Conservation (phyloP, 2,888 invertebrate species). For the Auanema sp. region DNA sequence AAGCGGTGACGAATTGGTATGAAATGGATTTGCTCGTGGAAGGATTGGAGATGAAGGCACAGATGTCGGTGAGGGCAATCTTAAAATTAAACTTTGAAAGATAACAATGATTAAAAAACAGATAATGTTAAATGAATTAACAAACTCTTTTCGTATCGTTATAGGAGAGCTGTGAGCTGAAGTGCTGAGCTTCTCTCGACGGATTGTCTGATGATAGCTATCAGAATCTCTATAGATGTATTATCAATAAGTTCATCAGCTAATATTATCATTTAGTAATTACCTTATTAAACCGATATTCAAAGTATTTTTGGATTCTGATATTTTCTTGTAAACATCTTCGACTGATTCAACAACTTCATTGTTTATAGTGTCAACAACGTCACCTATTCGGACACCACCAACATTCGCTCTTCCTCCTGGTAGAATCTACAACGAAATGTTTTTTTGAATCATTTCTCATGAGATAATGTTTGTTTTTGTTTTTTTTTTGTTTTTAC, state of each 20-base stretch:
- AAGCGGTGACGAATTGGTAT: conserved; percentile 2
- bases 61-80: conserved; percentile 2
- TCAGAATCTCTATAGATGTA: neutral
- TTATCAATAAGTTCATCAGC: neutral
- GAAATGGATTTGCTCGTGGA: conserved; percentile 13
- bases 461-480: too few species aligned
- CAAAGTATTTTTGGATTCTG: conserved; percentile 7
- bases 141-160: conserved; percentile 1
- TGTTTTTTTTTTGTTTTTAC: neutral
- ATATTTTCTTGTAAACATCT: conserved; percentile 12
- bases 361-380: conserved; percentile 8
- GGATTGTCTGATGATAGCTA: conserved; percentile 11
- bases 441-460: too few species aligned
- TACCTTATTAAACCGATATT: neutral
- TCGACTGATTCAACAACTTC: neutral
- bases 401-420: conserved; percentile 15
- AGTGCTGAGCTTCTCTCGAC: conserved; percentile 12
- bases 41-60: conserved; percentile 17
- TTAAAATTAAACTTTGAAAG: neutral
- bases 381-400: conserved; percentile 16
- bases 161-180: conserved; percentile 13
- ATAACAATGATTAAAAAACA: neutral
- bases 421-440: conserved; percentile 10
- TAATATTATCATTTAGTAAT: neutral
- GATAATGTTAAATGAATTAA: neutral